phyloP scores from a whole-genome alignment of 2,888 invertebrate genomes.

The Acronicta alni region DNA sequence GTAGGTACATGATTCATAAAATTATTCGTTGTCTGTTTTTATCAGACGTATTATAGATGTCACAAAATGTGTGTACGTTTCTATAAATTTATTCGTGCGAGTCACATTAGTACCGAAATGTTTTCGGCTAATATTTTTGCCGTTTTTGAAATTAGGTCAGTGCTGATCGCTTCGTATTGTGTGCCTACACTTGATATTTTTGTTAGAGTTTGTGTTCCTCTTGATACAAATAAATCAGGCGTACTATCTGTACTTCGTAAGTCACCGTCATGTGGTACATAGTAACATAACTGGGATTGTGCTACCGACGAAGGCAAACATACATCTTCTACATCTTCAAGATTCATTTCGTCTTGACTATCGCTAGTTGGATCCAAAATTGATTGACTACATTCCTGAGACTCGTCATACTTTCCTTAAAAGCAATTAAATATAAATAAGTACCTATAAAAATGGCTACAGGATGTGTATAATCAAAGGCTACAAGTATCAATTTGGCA shows the following conservation, averaged over 20 bases:
- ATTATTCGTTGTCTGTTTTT: conserved; percentile 28
- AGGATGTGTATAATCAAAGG: conserved; percentile 30
- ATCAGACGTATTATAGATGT: conserved; percentile 28
- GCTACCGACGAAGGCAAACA: conserved; percentile 28
- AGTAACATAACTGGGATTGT: conserved; percentile 28
- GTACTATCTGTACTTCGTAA: conserved; percentile 29
- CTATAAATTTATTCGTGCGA: conserved; percentile 29
- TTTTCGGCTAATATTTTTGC: conserved; percentile 29
- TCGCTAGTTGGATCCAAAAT: conserved; percentile 25
- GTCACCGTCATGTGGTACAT: conserved; percentile 30
- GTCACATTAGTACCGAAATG: conserved; percentile 28
- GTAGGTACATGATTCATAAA: conserved; percentile 27
- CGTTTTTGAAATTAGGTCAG: conserved; percentile 29
- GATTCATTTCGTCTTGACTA: conserved; percentile 32
- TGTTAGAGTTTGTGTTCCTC: conserved; percentile 31
- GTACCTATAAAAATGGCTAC: conserved; percentile 26
- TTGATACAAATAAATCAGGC: conserved; percentile 30
- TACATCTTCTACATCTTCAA: conserved; percentile 31
- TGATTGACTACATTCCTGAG: conserved; percentile 30
- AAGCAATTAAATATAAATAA: conserved; percentile 27
- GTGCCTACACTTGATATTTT: conserved; percentile 33
- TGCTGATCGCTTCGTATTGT: conserved; percentile 31
- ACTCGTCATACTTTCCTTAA: conserved; percentile 31
- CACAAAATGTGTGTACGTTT: conserved; percentile 27
- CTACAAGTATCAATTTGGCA: conserved; percentile 29